phyloP scores from a whole-genome alignment of 2,888 invertebrate species.

The Nyleta sp. region DNA sequence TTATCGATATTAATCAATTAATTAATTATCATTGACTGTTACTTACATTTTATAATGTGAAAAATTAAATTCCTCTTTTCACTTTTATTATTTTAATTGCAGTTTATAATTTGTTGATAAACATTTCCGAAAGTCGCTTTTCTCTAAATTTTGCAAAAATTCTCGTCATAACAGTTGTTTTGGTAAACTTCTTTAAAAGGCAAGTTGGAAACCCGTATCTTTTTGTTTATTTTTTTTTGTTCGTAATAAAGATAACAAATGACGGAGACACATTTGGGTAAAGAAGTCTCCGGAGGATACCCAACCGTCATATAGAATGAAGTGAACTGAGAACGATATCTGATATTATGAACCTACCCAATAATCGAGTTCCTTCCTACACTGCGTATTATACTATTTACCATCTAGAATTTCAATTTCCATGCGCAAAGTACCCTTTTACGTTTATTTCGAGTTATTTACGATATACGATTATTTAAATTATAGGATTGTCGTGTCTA shows the following conservation, averaged over 20 bases:
- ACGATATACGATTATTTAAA: slow-evolving; percentile 2
- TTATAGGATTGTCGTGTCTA: neutral
- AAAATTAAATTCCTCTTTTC: too few relatives aligned
- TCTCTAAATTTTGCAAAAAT: too few relatives aligned
- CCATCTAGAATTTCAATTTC: slow-evolving; percentile 26
- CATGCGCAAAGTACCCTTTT: slow-evolving; percentile 6
- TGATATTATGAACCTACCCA: slow-evolving; percentile 25
- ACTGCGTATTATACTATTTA: slow-evolving; percentile 23
- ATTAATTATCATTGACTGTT: too few relatives aligned
- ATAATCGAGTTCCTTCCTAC: slow-evolving; percentile 18
- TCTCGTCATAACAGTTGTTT: too few relatives aligned
- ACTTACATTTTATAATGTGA: too few relatives aligned
- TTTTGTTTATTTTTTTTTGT: too few relatives aligned
- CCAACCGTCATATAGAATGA: slow-evolving; percentile 11
- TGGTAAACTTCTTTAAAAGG: too few relatives aligned
- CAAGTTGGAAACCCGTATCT: too few relatives aligned
- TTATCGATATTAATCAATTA: too few relatives aligned
- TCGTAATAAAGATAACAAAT: slow-evolving; percentile 15
- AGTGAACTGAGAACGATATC: slow-evolving; percentile 33
- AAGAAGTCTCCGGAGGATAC: slow-evolving; percentile 18
- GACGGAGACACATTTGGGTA: slow-evolving; percentile 6
- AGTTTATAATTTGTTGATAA: too few relatives aligned
- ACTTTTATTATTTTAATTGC: too few relatives aligned
- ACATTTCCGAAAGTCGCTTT: too few relatives aligned
- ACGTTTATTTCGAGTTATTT: slow-evolving; percentile 9